These are phyloP conservation scores for Noctua comes DNA, from an alignment of 2,888 invertebrate species.

Conservation along the genomic window DNA sequence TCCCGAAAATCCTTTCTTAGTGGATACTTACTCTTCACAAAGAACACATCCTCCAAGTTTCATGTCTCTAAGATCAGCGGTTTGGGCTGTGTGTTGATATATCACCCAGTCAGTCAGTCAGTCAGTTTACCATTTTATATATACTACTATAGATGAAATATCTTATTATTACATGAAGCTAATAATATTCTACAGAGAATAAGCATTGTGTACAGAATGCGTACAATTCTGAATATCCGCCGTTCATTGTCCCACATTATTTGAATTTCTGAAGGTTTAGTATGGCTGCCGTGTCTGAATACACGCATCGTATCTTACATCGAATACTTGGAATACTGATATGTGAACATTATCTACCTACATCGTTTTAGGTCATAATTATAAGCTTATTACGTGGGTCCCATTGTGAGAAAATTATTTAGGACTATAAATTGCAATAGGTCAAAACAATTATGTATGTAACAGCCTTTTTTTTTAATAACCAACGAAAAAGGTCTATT, in stretches of 20 bases:
- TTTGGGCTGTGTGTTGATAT: too few species aligned
- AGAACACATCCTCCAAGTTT: too few species aligned
- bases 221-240: constrained; percentile 45
- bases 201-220: constrained; percentile 18
- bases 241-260: constrained; percentile 55
- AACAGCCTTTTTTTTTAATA: too few species aligned
- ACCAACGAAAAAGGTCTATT: too few species aligned
- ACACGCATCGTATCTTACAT: constrained; percentile 35
- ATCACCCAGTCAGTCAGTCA: too few species aligned
- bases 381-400: background rate
- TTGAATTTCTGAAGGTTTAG: constrained; percentile 47
- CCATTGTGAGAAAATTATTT: background rate
- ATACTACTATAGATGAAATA: background rate
- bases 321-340: constrained; percentile 39
- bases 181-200: constrained; percentile 17
- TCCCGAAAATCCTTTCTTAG: too few species aligned
- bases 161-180: constrained; percentile 15
- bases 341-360: constrained; percentile 10
- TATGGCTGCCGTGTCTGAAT: constrained; percentile 17
- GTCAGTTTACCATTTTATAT: too few species aligned
- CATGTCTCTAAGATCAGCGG: too few species aligned
- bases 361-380: background rate
- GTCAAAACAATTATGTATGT: too few species aligned
- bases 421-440: background rate
- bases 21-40: too few species aligned